Conservation (phyloP, 2,888 invertebrate species). For the Dicycla oo region DNA sequence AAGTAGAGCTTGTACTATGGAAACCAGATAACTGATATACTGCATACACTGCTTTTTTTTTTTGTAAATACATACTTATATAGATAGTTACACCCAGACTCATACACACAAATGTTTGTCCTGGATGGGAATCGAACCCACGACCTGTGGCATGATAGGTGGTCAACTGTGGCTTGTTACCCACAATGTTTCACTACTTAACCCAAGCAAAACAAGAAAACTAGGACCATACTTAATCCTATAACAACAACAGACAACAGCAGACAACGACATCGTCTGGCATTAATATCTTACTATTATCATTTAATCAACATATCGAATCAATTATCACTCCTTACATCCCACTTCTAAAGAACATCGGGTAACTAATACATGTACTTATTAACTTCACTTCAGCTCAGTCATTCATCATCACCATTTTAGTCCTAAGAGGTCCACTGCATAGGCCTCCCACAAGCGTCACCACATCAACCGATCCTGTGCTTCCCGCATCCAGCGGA, state of each 20-base stretch:
- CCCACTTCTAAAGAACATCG: neutral
- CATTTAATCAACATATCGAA: conserved; percentile 20
- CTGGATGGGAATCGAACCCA: too few relatives aligned
- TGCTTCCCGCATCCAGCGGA: neutral
- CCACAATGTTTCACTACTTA: conserved; percentile 19
- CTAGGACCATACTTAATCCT: neutral
- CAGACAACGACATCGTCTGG: neutral
- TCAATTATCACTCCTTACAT: conserved; percentile 1
- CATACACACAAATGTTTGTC: too few relatives aligned
- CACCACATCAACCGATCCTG: neutral
- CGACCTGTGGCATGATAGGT: too few relatives aligned
- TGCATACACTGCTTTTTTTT: too few relatives aligned
- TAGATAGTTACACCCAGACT: too few relatives aligned
- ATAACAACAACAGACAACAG: neutral
- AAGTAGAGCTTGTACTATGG: too few relatives aligned
- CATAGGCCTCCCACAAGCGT: neutral
- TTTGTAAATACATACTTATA: too few relatives aligned
- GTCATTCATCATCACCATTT: neutral
- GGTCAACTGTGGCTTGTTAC: too few relatives aligned
- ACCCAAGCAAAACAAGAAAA: conserved; percentile 19
- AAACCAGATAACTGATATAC: too few relatives aligned
- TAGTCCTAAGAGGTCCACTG: neutral
- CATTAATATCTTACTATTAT: conserved; percentile 13
- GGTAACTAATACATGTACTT: neutral
- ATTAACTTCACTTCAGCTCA: neutral